phyloP scores from a whole-genome alignment of 2,888 invertebrate genomes.

The Bembecia ichneumoniformis region DNA sequence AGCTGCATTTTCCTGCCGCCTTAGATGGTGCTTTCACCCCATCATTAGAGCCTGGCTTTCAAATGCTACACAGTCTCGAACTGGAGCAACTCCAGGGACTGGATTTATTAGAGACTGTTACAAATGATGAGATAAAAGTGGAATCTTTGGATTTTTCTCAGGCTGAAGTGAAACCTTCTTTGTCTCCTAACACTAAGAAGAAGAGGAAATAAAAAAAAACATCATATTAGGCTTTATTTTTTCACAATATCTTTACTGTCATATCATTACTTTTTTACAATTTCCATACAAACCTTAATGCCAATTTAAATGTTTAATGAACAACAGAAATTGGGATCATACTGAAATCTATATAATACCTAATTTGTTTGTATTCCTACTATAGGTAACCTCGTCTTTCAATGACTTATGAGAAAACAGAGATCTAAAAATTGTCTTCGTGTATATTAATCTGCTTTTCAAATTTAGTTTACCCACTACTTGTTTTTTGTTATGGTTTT shows the following conservation, averaged over 20 bases:
- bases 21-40: slow-evolving; percentile 67
- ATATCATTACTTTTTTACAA: not conserved
- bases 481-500: too few species aligned
- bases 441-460: too few species aligned
- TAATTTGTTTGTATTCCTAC: too few species aligned
- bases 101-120: slow-evolving; percentile 52
- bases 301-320: too few species aligned
- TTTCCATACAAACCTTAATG: not conserved
- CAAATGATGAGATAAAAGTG: slow-evolving; percentile 55
- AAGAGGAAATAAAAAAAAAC: slow-evolving; percentile 46
- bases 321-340: too few species aligned
- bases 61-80: slow-evolving; percentile 76
- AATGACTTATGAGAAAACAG: too few species aligned
- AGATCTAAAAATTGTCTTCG: too few species aligned
- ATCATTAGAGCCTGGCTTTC: slow-evolving; percentile 75
- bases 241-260: not conserved
- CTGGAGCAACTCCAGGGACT: slow-evolving; percentile 68
- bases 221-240: slow-evolving; percentile 2
- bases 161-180: slow-evolving; percentile 36
- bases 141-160: slow-evolving; percentile 57
- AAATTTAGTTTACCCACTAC: too few species aligned
- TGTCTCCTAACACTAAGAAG: slow-evolving; percentile 58
- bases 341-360: too few species aligned
- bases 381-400: too few species aligned
- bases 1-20: slow-evolving; percentile 67